Percentiles rank a stretch among this genome's conserved stretches.
Conservation (phyloP, 2,888 invertebrate genomes). For the Synanthedon vespiformis region DNA sequence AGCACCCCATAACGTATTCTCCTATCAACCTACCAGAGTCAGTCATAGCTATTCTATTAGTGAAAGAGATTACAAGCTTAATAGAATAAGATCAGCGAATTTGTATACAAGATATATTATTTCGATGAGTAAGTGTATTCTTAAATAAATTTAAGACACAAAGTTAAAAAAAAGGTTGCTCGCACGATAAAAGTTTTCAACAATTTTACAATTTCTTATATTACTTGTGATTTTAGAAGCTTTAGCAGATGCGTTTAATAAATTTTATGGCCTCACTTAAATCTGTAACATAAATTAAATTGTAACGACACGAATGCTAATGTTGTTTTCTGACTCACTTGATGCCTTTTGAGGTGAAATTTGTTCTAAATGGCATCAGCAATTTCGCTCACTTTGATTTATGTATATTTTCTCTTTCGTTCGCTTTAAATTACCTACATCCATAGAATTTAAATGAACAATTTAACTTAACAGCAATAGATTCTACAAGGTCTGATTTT, state of each 20-base stretch:
- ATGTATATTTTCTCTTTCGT: background rate
- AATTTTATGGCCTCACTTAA: slow-evolving; percentile 18
- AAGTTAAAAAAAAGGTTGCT: no score
- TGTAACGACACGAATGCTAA: slow-evolving; percentile 32
- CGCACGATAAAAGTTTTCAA: background rate
- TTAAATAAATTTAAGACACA: no score
- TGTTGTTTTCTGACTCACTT: slow-evolving; percentile 19
- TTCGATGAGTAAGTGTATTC: no score
- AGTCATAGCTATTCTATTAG: no score
- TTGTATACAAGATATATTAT: no score
- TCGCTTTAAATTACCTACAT: slow-evolving; percentile 1
- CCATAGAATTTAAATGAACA: background rate
- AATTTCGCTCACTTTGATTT: slow-evolving; percentile 17
- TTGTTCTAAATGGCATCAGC: slow-evolving; percentile 21
- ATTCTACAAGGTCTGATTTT: no score
- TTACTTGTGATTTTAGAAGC: slow-evolving; percentile 28
- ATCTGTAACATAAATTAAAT: slow-evolving; percentile 31
- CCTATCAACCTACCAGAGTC: no score
- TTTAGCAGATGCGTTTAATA: slow-evolving; percentile 21
- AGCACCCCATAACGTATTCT: no score
- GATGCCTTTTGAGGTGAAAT: slow-evolving; percentile 22
- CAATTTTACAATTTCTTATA: slow-evolving; percentile 12
- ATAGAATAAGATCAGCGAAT: no score
- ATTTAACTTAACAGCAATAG: background rate
- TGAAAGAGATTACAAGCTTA: no score